Evolutionary conservation across 1,140 invertebrate genomes (phyloP), one percentile per base, ranked within the genome.

Genomic region (Magallana ariakensis): DNA sequence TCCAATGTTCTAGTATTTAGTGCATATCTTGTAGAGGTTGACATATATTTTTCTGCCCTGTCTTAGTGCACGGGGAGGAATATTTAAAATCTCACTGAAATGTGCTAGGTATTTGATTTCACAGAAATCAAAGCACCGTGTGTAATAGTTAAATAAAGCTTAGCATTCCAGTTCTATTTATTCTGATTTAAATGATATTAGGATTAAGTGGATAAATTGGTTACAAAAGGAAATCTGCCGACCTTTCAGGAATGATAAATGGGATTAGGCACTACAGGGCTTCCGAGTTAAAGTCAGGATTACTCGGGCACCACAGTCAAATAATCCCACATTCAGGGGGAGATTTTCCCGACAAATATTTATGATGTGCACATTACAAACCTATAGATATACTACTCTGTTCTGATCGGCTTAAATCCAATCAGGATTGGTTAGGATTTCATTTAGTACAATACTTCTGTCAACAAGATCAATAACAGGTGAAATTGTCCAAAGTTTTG

Each of bases 351-450:
- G 15, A 60, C 22, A 75, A 75, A 75, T 75, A 75, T 75, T 75
- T 75, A 19, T 26, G 13, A 75, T 19, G 66, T 75, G 66, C 66
- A 75, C 66, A 19, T 75, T 75, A 75, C 10, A 66, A 13, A 33
- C 11, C 9, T 60, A 60, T 60, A 15, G 15, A 60, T 60, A 60
- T 60, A 60, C n/a, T 9, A 5, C 13, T 75, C 2, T 33, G 9
- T 75, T 8, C 4, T 33, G 66, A 75, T 75, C 33, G 19, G 66
- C 33, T 33, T 75, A 75, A 75, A 6, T 13, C 33, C 22, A 75
- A 75, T 75, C 66, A 33, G 66, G 66, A 75, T 75, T 75, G 66
- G 66, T 75, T 19, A 26, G 19, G 66, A 75, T 26, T 75, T 75
- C 22, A 75, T n/a, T 75, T 26, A 26, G 33, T 26, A 75, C 66